Base-by-base conservation (phyloP, 2,888 invertebrate genomes). In the Unio delphinus region DNA sequence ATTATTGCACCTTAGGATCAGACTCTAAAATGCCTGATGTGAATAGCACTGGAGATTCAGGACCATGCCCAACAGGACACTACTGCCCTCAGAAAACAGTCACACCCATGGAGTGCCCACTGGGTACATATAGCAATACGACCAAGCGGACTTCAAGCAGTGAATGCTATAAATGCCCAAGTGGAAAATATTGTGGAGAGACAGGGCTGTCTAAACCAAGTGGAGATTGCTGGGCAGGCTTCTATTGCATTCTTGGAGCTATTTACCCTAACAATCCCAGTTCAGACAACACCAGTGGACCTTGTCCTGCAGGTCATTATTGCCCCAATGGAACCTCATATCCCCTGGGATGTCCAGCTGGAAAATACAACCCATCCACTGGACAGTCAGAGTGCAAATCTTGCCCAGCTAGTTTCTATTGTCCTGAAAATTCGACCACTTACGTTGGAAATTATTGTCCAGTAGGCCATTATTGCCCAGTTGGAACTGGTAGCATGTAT, bases 231-330 rank as follows among this genome's bases (percentile, higher is more conserved):
- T 81, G 80, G 74, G 88, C 79, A 11, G 89, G 88, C 8, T 89
- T 87, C 70, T 89, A 83, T 77, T 89, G 89, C 72, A 69, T 86
- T 45, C 67, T 61, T n/a, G 86, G 87, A 11, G 84, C 88, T 4
- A 60, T 72, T 56, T 70, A 74, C 55, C 83, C 84, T 23, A 80
- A 72, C 20, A 77, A 77, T 55, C 58, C 69, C 18, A 80, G 70
- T 17, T 76, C 78, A 23, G 83, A 83, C 65, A 72, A 72, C 26
- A 77, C 84, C 64, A 83, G 85, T 45, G 87, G 87, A n/a, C 83
- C 84, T 0, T 89, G 89, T 69, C 86, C 88, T 11, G 71, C 78
- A 4, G 88, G 88, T n/a, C 84, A 87, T 70, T 88, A 80, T 72
- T 89, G 89, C 67, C 86, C 84, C 3, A 83, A 83, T 69, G 87